Evolutionary conservation across 2,113 vertebrate species (phyloP).

Genomic region (Okapia johnstoni): DNA sequence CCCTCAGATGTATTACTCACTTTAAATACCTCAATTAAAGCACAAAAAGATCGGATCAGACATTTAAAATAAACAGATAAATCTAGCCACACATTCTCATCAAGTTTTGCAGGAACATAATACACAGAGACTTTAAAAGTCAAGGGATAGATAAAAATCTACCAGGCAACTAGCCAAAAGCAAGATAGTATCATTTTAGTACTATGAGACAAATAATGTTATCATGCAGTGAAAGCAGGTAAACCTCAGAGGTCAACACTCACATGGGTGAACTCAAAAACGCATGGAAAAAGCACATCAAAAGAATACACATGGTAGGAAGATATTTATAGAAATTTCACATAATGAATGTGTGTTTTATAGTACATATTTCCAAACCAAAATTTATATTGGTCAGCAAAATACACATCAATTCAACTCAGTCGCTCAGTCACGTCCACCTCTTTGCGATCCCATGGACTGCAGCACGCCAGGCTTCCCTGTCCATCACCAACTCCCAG

Average conservation of each 20-base stretch:
- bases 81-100: neutral
- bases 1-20: neutral
- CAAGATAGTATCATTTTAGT: neutral
- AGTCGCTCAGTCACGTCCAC: accelerated
- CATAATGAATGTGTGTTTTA: neutral
- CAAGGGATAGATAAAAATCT: neutral
- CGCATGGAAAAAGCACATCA: neutral
- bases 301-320: neutral
- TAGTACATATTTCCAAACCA: neutral
- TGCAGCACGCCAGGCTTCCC: neutral
- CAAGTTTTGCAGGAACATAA: neutral
- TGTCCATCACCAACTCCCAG: neutral
- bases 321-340: neutral
- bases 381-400: neutral
- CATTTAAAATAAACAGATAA: neutral
- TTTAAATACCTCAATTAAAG: neutral
- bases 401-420: neutral
- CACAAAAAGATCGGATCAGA: neutral
- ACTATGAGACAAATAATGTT: neutral
- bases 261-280: neutral
- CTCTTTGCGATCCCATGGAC: neutral
- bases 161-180: neutral
- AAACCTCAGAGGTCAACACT: neutral
- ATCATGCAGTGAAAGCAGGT: neutral
- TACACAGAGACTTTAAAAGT: neutral